Evolutionary conservation across 2,797 vertebrate species (phyloP), one percentile per base, ranked within the genome.

Genomic region (Thaleichthys pacificus): DNA sequence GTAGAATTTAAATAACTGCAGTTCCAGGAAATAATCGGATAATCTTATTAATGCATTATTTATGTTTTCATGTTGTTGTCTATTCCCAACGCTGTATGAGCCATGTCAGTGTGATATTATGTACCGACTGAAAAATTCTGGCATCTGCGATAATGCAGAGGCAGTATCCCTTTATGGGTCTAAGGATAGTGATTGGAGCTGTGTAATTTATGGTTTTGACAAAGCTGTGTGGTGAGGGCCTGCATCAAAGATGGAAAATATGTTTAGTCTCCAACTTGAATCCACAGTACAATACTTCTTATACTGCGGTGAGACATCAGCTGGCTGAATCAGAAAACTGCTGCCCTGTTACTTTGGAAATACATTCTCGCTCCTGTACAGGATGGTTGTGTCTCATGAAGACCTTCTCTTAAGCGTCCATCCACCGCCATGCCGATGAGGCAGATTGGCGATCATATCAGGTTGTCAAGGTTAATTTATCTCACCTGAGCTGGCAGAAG

Each of bases 381-480:
- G 51, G 51, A 17, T 54, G 17, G 15, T 54, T n/a, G 14, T 54
- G 19, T 60, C 21, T 24, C 19, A 22, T 24, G 74, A 71, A 69
- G 32, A 5, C 51, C 4, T 8, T n/a, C 51, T 54, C 19, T 12
- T 61, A 71, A 71, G 66, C 58, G 61, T 35, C 49, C 57, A 14
- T 57, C 61, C 22, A 32, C 26, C 26, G n/a, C 54, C 22, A n/a
- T 47, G 42, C 35, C 65, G 60, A 68, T 82, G 80, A 77, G 85
- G 77, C 77, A 77, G 79, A 88, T 77, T 81, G 80, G 73, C 80
- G 85, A 86, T 88, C 86, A 86, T 84, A 87, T 85, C 56, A 21
- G 49, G 61, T 38, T 84, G 82, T 87, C 87, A 77, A 71, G 68
- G 75, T 82, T 79, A 82, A 88, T 89, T 76, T 82, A 86, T 86